phyloP scores from a whole-genome alignment of 2,888 invertebrate genomes.

The Leptinotarsa haldemani region DNA sequence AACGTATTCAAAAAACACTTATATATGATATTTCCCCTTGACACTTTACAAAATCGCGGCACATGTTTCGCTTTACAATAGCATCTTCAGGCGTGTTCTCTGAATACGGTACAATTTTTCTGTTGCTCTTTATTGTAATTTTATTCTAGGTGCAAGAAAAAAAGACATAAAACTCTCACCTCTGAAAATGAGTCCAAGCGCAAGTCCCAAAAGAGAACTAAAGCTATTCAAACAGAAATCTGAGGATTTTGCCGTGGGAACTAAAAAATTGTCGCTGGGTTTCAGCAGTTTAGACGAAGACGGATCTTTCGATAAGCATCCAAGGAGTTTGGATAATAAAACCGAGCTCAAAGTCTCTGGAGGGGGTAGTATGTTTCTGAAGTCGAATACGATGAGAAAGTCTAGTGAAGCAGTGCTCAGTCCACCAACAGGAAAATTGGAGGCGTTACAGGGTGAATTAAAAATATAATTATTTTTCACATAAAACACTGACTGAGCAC shows the following conservation, averaged over 20 bases:
- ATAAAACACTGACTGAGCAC: background rate
- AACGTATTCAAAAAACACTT: too few relatives aligned
- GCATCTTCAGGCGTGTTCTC: too few relatives aligned
- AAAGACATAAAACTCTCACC: conserved; percentile 68
- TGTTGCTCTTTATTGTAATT: background rate
- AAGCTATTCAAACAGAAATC: conserved; percentile 62
- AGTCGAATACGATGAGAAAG: conserved; percentile 65
- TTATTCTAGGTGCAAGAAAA: conserved; percentile 51
- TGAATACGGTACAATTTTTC: background rate
- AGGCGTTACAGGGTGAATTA: conserved; percentile 34
- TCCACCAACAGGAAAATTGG: conserved; percentile 32
- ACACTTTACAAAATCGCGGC: too few relatives aligned
- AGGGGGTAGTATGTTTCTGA: conserved; percentile 75
- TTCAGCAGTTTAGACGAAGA: conserved; percentile 63
- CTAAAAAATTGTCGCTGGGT: conserved; percentile 57
- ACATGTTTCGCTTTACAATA: too few relatives aligned
- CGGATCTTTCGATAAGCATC: conserved; percentile 61
- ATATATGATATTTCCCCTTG: too few relatives aligned
- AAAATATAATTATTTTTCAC: background rate
- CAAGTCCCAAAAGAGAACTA: conserved; percentile 56
- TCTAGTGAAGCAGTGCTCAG: conserved; percentile 48
- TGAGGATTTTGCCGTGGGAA: conserved; percentile 59
- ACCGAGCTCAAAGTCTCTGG: conserved; percentile 65
- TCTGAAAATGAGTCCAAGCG: conserved; percentile 56
- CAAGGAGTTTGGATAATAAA: conserved; percentile 54